Evolutionary conservation across 2,113 vertebrate species (phyloP).

Genomic region (Embiotoca jacksoni): DNA sequence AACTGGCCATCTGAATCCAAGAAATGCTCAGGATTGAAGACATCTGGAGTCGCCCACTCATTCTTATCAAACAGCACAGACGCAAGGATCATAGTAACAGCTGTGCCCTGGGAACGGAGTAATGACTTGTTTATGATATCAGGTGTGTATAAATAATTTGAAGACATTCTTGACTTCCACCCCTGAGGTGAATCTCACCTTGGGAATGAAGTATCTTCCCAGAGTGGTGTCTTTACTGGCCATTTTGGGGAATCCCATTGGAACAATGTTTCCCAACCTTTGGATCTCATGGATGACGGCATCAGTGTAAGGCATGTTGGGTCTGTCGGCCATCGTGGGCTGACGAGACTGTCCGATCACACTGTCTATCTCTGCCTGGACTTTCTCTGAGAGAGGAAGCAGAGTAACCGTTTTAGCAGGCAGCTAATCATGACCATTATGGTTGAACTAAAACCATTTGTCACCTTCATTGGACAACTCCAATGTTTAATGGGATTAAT

Average conservation of each 20-base stretch:
- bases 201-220: slow-evolving; percentile 84
- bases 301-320: slow-evolving; percentile 86
- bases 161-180: neutral
- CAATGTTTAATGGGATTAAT: neutral
- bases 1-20: slow-evolving; percentile 88
- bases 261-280: slow-evolving; percentile 84
- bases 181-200: slow-evolving; percentile 67
- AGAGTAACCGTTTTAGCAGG: neutral
- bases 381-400: slow-evolving; percentile 60
- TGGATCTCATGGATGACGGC: slow-evolving; percentile 89
- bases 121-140: slow-evolving; percentile 49
- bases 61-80: slow-evolving; percentile 87
- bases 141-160: neutral
- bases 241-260: slow-evolving; percentile 81
- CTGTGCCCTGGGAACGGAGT: slow-evolving; percentile 64
- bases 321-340: slow-evolving; percentile 80
- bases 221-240: slow-evolving; percentile 74
- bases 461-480: neutral
- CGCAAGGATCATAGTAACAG: slow-evolving; percentile 78
- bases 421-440: neutral
- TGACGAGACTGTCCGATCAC: slow-evolving; percentile 79
- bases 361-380: slow-evolving; percentile 84
- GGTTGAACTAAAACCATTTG: neutral
- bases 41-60: slow-evolving; percentile 87
- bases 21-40: slow-evolving; percentile 91